Base-by-base conservation (phyloP, 2,888 invertebrate genomes). In the Apoda limacodes region DNA sequence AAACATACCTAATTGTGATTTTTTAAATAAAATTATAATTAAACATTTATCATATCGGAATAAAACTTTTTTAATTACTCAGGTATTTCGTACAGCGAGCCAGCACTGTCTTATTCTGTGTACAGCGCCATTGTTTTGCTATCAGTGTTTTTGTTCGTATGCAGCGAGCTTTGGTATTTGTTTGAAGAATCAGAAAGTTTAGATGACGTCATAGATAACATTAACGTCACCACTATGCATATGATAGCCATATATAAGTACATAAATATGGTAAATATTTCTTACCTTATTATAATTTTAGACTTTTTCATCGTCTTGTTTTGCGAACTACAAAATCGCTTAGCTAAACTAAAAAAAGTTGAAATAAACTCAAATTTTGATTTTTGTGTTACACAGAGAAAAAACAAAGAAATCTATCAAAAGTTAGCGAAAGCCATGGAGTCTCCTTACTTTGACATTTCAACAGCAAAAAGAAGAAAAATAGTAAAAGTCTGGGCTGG, bases 361-460 rank as follows among this genome's bases (percentile, higher is more conserved):
- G 7, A 21, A 15, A 19, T 7, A 23, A n/a, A 32, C 28, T n/a
- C n/a, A n/a, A n/a, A n/a, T n/a, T n/a, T n/a, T n/a, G 29, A 29
- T 34, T 28, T 32, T 20, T 34, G 17, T 29, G 12, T 14, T 19
- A 50, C 47, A 30, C 42, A 71, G 70, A 45, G 56, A 32, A 39
- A 46, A 10, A 45, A 71, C 35, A 56, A 52, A 42, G 39, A 45
- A 2, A 43, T 60, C 9, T 78, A 62, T 39, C 62, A 60, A 28
- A 46, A 49, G n/a, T 42, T 76, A 9, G 59, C 67, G 1, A 46
- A 46, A 12, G 54, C 72, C 0, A 76, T 67, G 69, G 54, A 66
- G 22, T 65, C 72, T 0, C 50, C 55, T 1, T 44, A 56, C 40
- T 75, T 75, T 32, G 72, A 75, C 40, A 47, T 57, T 5, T 51